Evolutionary conservation across 2,113 vertebrate genomes (phyloP).

Genomic region (Brachyhypopomus gauderio): DNA sequence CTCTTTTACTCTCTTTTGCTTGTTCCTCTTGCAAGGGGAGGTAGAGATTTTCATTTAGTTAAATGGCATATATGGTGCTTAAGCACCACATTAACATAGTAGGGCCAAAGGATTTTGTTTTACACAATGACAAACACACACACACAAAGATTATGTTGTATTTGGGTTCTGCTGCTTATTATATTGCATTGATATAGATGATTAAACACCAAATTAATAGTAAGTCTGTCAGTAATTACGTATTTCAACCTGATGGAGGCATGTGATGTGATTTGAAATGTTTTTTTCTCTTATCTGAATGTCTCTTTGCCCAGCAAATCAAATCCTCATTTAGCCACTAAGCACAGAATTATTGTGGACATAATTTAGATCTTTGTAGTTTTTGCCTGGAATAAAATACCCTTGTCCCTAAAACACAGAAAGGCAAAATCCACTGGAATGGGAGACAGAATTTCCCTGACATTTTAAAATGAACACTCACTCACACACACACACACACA

Average conservation of each 20-base stretch:
- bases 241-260: slow-evolving; percentile 73
- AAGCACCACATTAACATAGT: slow-evolving; percentile 16
- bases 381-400: background rate
- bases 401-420: background rate
- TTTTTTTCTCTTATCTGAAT: slow-evolving; percentile 57
- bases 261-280: slow-evolving; percentile 71
- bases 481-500: background rate
- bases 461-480: slow-evolving; percentile 10
- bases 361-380: background rate
- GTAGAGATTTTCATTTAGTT: slow-evolving; percentile 57
- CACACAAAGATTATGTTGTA: slow-evolving; percentile 14
- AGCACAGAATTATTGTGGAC: background rate
- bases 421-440: slow-evolving; percentile 16
- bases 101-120: slow-evolving; percentile 16
- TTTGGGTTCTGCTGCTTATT: slow-evolving; percentile 27
- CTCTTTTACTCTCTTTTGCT: slow-evolving; percentile 29
- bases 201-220: slow-evolving; percentile 76
- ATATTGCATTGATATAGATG: slow-evolving; percentile 69
- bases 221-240: slow-evolving; percentile 76
- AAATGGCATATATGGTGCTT: slow-evolving; percentile 43
- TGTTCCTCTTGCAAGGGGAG: slow-evolving; percentile 40
- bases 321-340: background rate
- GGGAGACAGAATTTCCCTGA: background rate
- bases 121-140: background rate
- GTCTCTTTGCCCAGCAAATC: background rate